phyloP scores from a whole-genome alignment of 64 coral and sea anemone genomes.

The Porites lutea region DNA sequence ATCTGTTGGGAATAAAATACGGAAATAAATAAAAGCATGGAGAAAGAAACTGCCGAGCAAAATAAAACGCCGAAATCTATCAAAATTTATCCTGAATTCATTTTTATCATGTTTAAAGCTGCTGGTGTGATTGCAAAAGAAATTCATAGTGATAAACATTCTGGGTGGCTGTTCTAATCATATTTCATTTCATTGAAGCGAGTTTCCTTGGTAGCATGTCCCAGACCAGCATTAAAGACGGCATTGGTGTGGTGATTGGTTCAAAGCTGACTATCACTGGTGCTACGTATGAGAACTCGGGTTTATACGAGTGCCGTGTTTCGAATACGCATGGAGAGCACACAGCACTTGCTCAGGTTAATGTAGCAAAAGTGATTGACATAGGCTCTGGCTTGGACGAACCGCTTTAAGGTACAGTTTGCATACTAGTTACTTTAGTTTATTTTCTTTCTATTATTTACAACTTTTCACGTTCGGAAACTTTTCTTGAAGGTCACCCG shows the following conservation, averaged over 20 bases:
- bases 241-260: conserved; percentile 31
- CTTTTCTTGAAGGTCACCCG: too few species aligned
- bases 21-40: too few species aligned
- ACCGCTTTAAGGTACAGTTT: background rate
- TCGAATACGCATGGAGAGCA: conserved; percentile 31
- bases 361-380: conserved; percentile 26
- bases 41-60: too few species aligned
- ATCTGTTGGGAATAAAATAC: too few species aligned
- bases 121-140: too few species aligned
- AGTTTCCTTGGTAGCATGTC: conserved; percentile 51
- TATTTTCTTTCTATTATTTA: background rate
- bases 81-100: too few species aligned
- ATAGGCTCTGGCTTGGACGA: conserved; percentile 6
- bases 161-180: background rate
- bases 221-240: background rate
- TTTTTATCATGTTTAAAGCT: too few species aligned
- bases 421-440: background rate
- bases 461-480: too few species aligned
- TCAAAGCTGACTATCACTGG: conserved; percentile 25
- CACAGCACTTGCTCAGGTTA: background rate
- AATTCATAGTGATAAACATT: too few species aligned
- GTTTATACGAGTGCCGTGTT: conserved; percentile 49
- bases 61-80: too few species aligned
- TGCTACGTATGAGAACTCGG: conserved; percentile 24
- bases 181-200: conserved; percentile 3